Percentiles rank a stretch among this genome's conserved stretches.
phyloP scores from a whole-genome alignment of 2,888 invertebrate species.

The Spilarctia lutea region DNA sequence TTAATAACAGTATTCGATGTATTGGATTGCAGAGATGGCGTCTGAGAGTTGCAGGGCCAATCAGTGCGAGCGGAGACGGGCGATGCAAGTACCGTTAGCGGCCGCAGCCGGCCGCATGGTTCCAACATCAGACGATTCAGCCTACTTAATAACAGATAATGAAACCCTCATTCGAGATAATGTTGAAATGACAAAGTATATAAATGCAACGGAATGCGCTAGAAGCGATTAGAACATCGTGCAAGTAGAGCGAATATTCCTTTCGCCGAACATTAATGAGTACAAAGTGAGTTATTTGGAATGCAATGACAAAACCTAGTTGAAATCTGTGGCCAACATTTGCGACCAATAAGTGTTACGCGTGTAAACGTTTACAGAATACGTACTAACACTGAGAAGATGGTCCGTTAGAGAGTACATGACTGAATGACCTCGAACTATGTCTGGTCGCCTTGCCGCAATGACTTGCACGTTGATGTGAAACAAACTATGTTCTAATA shows the following conservation, averaged over 20 bases:
- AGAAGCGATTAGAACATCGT: slow-evolving; percentile 38
- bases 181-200: slow-evolving; percentile 50
- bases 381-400: slow-evolving; percentile 68
- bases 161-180: slow-evolving; percentile 68
- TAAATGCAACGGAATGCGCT: slow-evolving; percentile 34
- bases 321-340: slow-evolving; percentile 60
- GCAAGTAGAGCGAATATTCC: slow-evolving; percentile 43
- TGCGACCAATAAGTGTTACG: slow-evolving; percentile 68
- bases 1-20: slow-evolving; percentile 84
- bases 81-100: slow-evolving; percentile 73
- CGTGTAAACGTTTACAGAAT: slow-evolving; percentile 67
- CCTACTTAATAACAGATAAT: slow-evolving; percentile 75
- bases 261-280: slow-evolving; percentile 52
- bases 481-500: slow-evolving; percentile 67
- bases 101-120: slow-evolving; percentile 60
- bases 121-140: slow-evolving; percentile 68
- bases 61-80: slow-evolving; percentile 62
- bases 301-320: slow-evolving; percentile 56
- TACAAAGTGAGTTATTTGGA: slow-evolving; percentile 50
- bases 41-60: slow-evolving; percentile 77
- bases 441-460: slow-evolving; percentile 54
- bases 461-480: slow-evolving; percentile 71
- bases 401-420: slow-evolving; percentile 73
- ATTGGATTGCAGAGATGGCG: slow-evolving; percentile 79
- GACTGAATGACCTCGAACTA: slow-evolving; percentile 69